Percentiles rank a stretch among this genome's conserved stretches.
These are phyloP conservation scores for Vipera ursinii DNA, from an alignment of 2,797 vertebrate genomes.

Conservation along the genomic window DNA sequence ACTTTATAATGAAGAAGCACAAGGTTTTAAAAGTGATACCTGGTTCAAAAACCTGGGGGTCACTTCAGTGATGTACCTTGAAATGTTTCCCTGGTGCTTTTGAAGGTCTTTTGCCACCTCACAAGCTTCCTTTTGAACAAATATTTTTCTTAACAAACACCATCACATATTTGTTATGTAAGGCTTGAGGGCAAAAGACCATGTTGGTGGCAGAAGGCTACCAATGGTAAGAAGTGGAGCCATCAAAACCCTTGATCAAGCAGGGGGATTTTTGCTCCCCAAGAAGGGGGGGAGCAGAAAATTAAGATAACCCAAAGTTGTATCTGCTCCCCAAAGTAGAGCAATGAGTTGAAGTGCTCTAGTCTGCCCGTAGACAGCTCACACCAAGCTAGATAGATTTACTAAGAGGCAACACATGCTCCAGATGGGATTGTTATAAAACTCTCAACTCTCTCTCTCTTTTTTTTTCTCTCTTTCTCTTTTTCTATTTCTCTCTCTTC, in stretches of 20 bases:
- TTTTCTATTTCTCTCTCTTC: neutral
- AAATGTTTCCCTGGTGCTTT: neutral
- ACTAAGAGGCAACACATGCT: neutral
- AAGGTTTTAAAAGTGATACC: slow-evolving; percentile 47
- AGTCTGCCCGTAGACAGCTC: neutral
- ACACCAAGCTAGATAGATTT: too few relatives aligned
- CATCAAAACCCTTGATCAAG: neutral
- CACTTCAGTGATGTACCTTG: neutral
- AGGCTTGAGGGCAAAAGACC: neutral
- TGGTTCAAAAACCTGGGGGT: neutral
- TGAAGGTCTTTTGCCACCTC: neutral
- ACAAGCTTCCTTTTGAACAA: neutral
- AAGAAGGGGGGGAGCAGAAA: too few relatives aligned
- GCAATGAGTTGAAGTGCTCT: neutral
- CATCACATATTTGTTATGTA: neutral
- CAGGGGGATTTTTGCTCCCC: neutral
- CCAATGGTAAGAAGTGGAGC: neutral
- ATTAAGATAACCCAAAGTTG: neutral
- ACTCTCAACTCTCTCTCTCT: neutral
- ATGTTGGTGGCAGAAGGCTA: neutral
- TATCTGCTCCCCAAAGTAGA: neutral
- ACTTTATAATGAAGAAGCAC: slow-evolving; percentile 47
- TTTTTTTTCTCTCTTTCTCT: too few relatives aligned
- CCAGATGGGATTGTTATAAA: neutral
- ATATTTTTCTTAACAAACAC: neutral